Percentiles rank a stretch among this genome's conserved stretches.
Conservation (phyloP, 1,140 invertebrate genomes). For the Micrasema minimum region DNA sequence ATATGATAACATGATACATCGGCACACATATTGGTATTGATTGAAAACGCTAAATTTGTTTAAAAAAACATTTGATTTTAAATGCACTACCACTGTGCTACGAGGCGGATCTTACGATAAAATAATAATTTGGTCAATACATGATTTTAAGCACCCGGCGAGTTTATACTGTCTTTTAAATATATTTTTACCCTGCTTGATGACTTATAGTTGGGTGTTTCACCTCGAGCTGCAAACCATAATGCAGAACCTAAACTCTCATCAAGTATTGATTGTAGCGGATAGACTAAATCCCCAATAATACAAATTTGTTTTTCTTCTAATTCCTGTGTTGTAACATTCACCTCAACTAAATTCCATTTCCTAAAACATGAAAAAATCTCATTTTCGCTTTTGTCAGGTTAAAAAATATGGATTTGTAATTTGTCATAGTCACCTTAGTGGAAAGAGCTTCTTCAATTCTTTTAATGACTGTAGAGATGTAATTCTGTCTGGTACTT, state of each 20-base stretch:
- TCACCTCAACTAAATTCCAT: slow-evolving; percentile 74
- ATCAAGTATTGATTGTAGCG: slow-evolving; percentile 89
- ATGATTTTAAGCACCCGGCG: too few species aligned
- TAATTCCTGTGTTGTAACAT: slow-evolving; percentile 80
- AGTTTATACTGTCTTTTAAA: too few species aligned
- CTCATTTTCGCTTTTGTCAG: not conserved
- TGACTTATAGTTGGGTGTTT: slow-evolving; percentile 65
- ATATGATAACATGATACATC: too few species aligned
- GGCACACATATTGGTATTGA: too few species aligned
- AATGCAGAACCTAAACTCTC: slow-evolving; percentile 94
- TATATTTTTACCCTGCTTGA: slow-evolving; percentile 71
- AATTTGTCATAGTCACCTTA: slow-evolving; percentile 65
- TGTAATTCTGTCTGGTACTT: slow-evolving; percentile 86
- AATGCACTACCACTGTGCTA: too few species aligned
- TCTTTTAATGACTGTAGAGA: slow-evolving; percentile 80
- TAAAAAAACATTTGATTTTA: too few species aligned
- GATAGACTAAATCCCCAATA: slow-evolving; percentile 81
- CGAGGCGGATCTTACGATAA: too few species aligned
- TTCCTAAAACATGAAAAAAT: slow-evolving; percentile 61
- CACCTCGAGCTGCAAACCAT: slow-evolving; percentile 92
- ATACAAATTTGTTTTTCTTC: slow-evolving; percentile 70
- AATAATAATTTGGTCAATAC: too few species aligned
- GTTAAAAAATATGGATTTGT: not conserved
- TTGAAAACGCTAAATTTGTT: too few species aligned
- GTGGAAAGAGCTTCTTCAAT: slow-evolving; percentile 75